Conservation (phyloP, 2,888 invertebrate species). For the Andricus quercusramuli region DNA sequence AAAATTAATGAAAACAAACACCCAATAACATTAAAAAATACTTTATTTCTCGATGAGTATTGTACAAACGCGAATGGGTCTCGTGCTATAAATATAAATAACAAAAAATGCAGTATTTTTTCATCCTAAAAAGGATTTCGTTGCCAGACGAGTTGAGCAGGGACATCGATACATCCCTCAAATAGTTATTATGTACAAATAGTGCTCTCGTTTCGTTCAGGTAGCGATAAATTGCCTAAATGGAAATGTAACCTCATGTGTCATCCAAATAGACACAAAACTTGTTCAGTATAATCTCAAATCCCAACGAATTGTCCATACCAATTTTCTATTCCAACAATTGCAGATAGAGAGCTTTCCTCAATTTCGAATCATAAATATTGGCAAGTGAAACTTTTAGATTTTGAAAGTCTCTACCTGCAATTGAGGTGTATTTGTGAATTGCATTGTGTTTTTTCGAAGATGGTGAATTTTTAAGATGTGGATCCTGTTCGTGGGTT, state of each 20-base stretch:
- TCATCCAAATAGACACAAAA: neutral
- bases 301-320: neutral
- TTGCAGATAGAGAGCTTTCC: conserved; percentile 1
- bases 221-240: neutral
- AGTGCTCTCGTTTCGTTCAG: neutral
- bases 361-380: neutral
- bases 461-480: neutral
- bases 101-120: neutral
- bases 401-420: neutral
- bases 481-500: neutral
- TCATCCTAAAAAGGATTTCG: neutral
- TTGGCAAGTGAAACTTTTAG: neutral
- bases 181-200: neutral
- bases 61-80: neutral
- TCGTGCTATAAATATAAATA: neutral
- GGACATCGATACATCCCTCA: neutral
- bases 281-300: neutral
- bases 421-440: neutral
- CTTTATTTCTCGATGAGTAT: neutral
- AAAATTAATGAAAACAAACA: neutral
- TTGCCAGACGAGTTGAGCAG: neutral
- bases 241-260: neutral
- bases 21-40: neutral
- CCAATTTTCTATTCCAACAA: neutral
- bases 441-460: neutral